A percentile compares a stretch with the other conserved stretches of the same genome.
phyloP scores from a whole-genome alignment of 2,888 invertebrate genomes.

The Drosophila niveifrons region DNA sequence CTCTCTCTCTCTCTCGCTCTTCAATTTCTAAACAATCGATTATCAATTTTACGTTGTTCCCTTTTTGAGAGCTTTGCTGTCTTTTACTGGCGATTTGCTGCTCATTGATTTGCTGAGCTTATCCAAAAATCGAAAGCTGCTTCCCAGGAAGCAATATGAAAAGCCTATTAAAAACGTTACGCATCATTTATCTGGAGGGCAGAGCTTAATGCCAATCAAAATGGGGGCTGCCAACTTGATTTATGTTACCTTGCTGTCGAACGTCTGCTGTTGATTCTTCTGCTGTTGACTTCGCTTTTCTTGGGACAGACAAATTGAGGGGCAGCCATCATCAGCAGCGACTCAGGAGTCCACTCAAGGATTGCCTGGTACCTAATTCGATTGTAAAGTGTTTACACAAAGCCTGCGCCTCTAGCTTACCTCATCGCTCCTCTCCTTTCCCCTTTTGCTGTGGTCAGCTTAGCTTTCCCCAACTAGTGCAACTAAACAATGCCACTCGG shows the following conservation, averaged over 20 bases:
- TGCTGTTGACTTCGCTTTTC: neutral
- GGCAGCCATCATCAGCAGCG: neutral
- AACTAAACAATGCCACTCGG: constrained; percentile 28
- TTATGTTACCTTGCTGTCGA: constrained; percentile 16
- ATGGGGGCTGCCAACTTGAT: constrained; percentile 23
- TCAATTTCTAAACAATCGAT: neutral
- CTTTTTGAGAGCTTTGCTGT: constrained; percentile 8
- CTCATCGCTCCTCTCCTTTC: neutral
- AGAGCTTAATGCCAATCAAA: constrained; percentile 60
- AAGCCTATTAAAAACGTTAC: constrained; percentile 57
- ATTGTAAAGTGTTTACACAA: constrained; percentile 56
- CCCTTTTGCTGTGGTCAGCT: neutral
- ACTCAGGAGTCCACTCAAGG: constrained; percentile 25
- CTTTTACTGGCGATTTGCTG: constrained; percentile 25
- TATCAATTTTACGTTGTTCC: neutral
- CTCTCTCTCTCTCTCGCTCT: too few species aligned
- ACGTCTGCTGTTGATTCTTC: neutral
- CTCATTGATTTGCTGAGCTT: constrained; percentile 38
- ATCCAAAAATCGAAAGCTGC: neutral
- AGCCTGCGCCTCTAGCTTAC: constrained; percentile 19
- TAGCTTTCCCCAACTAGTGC: constrained; percentile 17
- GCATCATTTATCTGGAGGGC: constrained; percentile 50
- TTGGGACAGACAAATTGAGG: constrained; percentile 3
- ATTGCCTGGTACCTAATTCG: constrained; percentile 45
- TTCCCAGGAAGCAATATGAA: constrained; percentile 1